Conservation (phyloP, 2,797 vertebrate species). For the Meriones psammophilus region DNA sequence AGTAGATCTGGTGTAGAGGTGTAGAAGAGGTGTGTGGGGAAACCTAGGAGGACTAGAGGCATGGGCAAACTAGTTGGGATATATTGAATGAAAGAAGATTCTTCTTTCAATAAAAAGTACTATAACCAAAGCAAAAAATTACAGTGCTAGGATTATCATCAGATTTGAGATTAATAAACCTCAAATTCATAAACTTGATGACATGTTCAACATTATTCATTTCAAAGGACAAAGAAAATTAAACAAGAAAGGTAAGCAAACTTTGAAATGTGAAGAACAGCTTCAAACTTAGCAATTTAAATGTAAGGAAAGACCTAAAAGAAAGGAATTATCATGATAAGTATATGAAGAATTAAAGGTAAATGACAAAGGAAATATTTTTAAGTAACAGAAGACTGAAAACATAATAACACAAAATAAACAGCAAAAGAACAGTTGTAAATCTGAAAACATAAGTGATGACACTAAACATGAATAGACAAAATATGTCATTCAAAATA, state of each 20-base stretch:
- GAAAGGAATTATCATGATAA: neutral
- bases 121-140: neutral
- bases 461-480: neutral
- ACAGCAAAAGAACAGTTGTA: neutral
- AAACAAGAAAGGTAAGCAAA: neutral
- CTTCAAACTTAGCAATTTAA: neutral
- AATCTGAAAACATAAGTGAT: neutral
- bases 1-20: neutral
- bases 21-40: neutral
- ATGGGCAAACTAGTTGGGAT: neutral
- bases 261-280: too few relatives aligned
- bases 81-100: neutral
- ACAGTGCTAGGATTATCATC: neutral
- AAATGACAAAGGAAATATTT: neutral
- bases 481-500: neutral
- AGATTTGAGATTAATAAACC: neutral
- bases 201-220: neutral
- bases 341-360: neutral
- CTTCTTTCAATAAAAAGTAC: neutral
- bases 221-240: neutral
- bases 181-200: neutral
- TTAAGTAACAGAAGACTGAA: neutral
- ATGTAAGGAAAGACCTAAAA: neutral
- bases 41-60: neutral
- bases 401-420: neutral